phyloP scores from a whole-genome alignment of 2,113 vertebrate species.

The Tragelaphus buxtoni region DNA sequence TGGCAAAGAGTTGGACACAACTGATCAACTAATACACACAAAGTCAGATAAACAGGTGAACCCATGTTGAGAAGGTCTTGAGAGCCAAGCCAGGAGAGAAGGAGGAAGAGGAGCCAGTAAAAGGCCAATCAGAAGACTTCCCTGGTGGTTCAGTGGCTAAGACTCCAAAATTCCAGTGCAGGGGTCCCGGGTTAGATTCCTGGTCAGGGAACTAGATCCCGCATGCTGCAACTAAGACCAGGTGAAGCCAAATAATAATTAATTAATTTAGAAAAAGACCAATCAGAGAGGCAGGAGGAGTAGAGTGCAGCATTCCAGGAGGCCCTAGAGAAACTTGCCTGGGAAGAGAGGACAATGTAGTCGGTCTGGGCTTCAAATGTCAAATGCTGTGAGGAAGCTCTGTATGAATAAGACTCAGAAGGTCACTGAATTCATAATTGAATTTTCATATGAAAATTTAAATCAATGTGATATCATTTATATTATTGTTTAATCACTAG shows the following conservation, averaged over 20 bases:
- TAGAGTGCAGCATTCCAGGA: background rate
- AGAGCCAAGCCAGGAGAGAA: background rate
- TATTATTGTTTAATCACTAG: background rate
- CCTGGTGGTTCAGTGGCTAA: background rate
- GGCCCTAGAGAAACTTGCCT: background rate
- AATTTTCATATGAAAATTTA: background rate
- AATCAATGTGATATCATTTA: background rate
- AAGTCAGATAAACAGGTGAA: background rate
- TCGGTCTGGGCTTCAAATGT: background rate
- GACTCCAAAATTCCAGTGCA: background rate
- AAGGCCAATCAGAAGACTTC: background rate
- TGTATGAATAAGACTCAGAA: background rate
- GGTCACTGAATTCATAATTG: background rate
- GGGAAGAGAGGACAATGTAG: background rate
- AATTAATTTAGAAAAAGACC: background rate
- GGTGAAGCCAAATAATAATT: background rate
- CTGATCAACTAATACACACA: background rate
- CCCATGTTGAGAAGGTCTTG: background rate
- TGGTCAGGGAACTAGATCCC: background rate
- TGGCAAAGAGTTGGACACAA: background rate
- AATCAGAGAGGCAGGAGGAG: background rate
- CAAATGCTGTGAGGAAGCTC: background rate
- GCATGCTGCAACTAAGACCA: background rate
- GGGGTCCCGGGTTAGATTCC: background rate
- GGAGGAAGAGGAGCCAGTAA: background rate